Conservation (phyloP, 1,140 invertebrate genomes). For the Orchesella cincta region DNA sequence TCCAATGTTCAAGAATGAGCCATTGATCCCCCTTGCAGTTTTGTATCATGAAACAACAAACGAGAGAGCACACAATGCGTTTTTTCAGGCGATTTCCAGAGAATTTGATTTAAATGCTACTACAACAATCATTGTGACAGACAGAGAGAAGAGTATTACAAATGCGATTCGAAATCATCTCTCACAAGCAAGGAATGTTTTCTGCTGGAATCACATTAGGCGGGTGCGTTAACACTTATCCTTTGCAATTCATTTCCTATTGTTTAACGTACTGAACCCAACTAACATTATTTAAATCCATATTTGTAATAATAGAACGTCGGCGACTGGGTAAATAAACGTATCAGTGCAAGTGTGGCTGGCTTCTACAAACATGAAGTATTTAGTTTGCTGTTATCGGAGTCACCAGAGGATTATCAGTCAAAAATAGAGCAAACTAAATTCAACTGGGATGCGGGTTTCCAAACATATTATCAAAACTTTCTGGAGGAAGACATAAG, state of each 20-base stretch:
- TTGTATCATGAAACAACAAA: conserved; percentile 5
- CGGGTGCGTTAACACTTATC: background rate
- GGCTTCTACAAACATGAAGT: background rate
- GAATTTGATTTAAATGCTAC: background rate
- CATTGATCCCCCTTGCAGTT: background rate
- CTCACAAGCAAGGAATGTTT: background rate
- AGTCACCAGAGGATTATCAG: background rate
- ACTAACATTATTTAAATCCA: background rate
- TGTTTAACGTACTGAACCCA: background rate
- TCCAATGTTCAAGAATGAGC: conserved; percentile 10
- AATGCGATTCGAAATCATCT: background rate
- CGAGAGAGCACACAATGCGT: background rate
- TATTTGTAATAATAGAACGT: background rate
- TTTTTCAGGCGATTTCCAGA: background rate
- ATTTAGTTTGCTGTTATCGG: background rate
- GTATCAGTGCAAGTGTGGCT: background rate
- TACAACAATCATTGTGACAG: background rate
- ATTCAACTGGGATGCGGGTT: background rate
- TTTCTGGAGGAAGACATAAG: background rate
- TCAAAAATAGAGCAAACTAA: background rate
- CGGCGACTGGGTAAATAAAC: background rate
- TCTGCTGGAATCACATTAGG: background rate
- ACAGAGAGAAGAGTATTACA: background rate
- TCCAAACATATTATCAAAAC: background rate
- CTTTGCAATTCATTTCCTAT: background rate